A percentile compares a stretch with the other conserved stretches of the same genome.
phyloP scores from a whole-genome alignment of 2,797 vertebrate species.

The Thunnus albacares region DNA sequence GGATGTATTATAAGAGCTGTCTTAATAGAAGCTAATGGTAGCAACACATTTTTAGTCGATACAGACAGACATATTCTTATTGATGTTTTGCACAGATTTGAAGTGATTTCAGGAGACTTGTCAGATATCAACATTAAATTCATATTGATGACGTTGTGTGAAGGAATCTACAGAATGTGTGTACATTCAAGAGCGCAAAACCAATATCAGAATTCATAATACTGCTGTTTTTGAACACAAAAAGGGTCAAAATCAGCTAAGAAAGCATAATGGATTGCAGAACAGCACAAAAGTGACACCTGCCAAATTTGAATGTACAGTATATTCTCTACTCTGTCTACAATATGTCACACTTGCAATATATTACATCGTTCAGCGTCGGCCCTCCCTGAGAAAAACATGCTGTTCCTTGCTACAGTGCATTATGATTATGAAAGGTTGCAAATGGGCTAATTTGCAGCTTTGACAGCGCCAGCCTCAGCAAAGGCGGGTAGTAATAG shows the following conservation, averaged over 20 bases:
- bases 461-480: constrained; percentile 79
- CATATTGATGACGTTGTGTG: neutral
- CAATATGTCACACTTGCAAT: constrained; percentile 70
- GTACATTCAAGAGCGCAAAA: neutral
- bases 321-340: constrained; percentile 60
- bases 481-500: constrained; percentile 78
- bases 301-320: constrained; percentile 63
- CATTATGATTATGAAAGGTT: constrained; percentile 83
- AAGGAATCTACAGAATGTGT: constrained; percentile 11
- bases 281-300: constrained; percentile 63
- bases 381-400: constrained; percentile 64
- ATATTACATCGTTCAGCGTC: constrained; percentile 46
- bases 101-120: neutral
- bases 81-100: neutral
- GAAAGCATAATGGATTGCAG: constrained; percentile 62
- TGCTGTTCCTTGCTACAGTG: constrained; percentile 73
- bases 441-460: constrained; percentile 85
- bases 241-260: constrained; percentile 58
- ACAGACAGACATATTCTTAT: neutral
- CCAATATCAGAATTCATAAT: neutral
- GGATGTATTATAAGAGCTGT: neutral
- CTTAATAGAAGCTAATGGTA: neutral
- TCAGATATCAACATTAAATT: constrained; percentile 9
- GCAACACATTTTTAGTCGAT: neutral
- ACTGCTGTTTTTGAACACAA: constrained; percentile 12